A percentile compares a stretch with the other conserved stretches of the same genome.
These are phyloP conservation scores for Periophthalmodon schlosseri DNA, from an alignment of 2,113 vertebrate species.

Conservation along the genomic window DNA sequence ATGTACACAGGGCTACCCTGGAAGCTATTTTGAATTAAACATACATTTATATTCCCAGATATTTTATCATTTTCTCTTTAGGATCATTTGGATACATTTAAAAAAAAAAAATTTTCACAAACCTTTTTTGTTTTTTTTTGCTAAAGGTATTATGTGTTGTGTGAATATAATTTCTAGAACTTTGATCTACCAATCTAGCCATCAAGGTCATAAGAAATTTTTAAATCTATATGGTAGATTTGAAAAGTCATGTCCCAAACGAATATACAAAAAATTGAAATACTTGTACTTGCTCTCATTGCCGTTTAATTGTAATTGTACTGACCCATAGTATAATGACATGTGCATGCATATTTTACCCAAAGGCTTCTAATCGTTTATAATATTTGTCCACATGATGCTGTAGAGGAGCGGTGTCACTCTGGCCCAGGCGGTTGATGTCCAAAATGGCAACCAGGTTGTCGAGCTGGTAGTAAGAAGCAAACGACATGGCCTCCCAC, in stretches of 20 bases:
- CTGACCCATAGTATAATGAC: background rate
- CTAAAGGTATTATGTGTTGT: background rate
- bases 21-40: background rate
- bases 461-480: constrained; percentile 90
- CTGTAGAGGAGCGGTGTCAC: constrained; percentile 91
- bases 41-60: background rate
- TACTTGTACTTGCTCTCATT: background rate
- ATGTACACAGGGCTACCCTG: background rate
- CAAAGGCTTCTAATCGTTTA: constrained; percentile 93
- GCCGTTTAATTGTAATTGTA: background rate
- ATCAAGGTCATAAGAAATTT: background rate
- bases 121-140: no score
- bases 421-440: constrained; percentile 94
- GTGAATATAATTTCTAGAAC: background rate
- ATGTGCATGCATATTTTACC: constrained; percentile 70
- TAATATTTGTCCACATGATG: constrained; percentile 93
- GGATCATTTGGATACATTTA: background rate
- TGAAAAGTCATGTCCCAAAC: no score
- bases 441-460: constrained; percentile 93
- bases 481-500: constrained; percentile 98
- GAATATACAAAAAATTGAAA: background rate
- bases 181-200: background rate
- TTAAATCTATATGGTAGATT: no score
- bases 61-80: background rate
- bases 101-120: no score